Percentiles rank a stretch among this genome's conserved stretches.
phyloP scores from a whole-genome alignment of 2,797 vertebrate genomes.

The Cynodonichthys magdalenae region DNA sequence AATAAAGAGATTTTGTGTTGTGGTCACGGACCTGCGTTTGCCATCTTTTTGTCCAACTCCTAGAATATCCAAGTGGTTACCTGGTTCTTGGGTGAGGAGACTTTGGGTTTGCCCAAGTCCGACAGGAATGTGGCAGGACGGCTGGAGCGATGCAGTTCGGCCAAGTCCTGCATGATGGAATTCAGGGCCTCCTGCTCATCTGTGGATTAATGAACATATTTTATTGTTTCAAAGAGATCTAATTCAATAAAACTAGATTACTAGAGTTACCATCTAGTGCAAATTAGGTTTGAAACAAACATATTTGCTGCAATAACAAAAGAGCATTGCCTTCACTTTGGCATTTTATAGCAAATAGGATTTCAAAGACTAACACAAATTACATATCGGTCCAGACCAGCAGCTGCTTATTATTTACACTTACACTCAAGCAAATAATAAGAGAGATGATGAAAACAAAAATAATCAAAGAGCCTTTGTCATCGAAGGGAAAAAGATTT shows the following conservation, averaged over 20 bases:
- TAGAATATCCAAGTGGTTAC: constrained; percentile 60
- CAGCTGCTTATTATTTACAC: background rate
- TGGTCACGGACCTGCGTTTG: background rate
- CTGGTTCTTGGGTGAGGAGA: constrained; percentile 95
- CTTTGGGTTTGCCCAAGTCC: constrained; percentile 90
- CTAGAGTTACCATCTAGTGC: too few species aligned
- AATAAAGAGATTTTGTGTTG: too few species aligned
- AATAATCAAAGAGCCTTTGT: constrained; percentile 23
- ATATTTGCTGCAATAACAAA: background rate
- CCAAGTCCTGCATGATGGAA: constrained; percentile 99
- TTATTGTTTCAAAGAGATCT: background rate
- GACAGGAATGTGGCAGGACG: constrained; percentile 88
- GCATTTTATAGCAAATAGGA: background rate
- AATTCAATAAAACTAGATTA: background rate
- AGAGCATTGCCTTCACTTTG: background rate
- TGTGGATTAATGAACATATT: constrained; percentile 47
- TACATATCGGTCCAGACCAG: background rate
- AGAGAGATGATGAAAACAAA: background rate
- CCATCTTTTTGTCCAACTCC: background rate
- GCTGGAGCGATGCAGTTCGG: constrained; percentile 95
- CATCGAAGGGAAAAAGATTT: background rate
- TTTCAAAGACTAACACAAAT: background rate
- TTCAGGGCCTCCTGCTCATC: constrained; percentile 97
- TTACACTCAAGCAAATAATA: background rate
- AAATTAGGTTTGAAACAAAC: background rate